Percentiles rank a stretch among this genome's conserved stretches.
phyloP scores from a whole-genome alignment of 1,140 invertebrate genomes.

The Nebria ingens region DNA sequence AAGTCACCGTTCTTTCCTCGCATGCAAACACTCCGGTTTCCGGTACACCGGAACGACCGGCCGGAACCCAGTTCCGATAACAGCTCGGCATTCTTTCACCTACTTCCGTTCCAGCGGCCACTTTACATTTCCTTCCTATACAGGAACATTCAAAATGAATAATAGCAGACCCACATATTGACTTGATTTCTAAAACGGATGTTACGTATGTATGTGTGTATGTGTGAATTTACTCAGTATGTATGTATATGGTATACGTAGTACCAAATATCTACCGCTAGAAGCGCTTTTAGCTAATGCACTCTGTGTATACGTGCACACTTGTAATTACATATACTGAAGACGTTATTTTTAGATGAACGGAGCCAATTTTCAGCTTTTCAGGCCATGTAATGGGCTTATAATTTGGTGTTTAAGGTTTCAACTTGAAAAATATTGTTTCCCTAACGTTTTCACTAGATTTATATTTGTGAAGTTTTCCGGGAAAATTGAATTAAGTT shows the following conservation, averaged over 20 bases:
- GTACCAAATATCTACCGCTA: too few relatives aligned
- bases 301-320: too few relatives aligned
- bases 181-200: slow-evolving; percentile 31
- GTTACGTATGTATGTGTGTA: slow-evolving; percentile 19
- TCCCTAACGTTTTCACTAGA: too few relatives aligned
- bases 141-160: slow-evolving; percentile 22
- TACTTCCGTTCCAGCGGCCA: slow-evolving; percentile 26
- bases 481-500: too few relatives aligned
- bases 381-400: too few relatives aligned
- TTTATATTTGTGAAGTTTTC: too few relatives aligned
- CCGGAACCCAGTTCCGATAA: slow-evolving; percentile 26
- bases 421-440: too few relatives aligned
- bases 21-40: slow-evolving; percentile 16
- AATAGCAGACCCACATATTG: slow-evolving; percentile 23
- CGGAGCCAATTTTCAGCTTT: too few relatives aligned
- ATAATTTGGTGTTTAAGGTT: too few relatives aligned
- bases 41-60: slow-evolving; percentile 23
- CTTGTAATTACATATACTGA: too few relatives aligned
- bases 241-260: not conserved
- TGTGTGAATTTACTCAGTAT: not conserved
- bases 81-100: slow-evolving; percentile 26
- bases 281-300: too few relatives aligned
- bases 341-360: too few relatives aligned
- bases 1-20: slow-evolving; percentile 3
- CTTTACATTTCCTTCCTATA: slow-evolving; percentile 31